Percentiles rank a stretch among this genome's conserved stretches.
phyloP scores from a whole-genome alignment of 1,140 invertebrate species.

The Bombus superbus region DNA sequence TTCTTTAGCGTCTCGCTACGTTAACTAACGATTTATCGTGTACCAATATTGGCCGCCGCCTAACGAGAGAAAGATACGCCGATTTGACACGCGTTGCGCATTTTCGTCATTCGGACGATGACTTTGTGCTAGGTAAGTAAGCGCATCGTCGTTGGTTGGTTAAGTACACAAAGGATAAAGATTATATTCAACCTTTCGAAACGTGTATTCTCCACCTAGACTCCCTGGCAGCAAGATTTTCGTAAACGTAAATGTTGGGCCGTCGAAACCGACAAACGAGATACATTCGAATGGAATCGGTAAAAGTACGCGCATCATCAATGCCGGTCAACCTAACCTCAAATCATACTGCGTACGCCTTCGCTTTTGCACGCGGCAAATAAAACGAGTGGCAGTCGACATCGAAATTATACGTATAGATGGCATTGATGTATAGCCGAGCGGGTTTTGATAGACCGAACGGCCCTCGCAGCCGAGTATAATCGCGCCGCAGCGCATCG shows the following conservation, averaged over 20 bases:
- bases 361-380: conserved; percentile 63
- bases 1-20: conserved; percentile 44
- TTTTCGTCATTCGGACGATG: background rate
- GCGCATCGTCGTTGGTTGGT: no score
- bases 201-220: background rate
- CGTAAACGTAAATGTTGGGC: background rate
- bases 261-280: background rate
- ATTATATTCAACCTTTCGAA: background rate
- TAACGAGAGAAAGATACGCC: background rate
- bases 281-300: background rate
- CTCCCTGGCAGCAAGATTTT: background rate
- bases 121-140: background rate
- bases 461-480: conserved; percentile 63
- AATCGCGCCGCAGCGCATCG: conserved; percentile 62
- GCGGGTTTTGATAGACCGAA: conserved; percentile 75
- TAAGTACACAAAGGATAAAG: background rate
- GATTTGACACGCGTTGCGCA: conserved; percentile 5
- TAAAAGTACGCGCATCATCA: background rate
- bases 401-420: conserved; percentile 77
- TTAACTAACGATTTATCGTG: conserved; percentile 38
- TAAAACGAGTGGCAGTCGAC: conserved; percentile 69
- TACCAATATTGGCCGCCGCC: background rate
- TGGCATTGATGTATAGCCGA: conserved; percentile 76
- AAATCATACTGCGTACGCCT: conserved; percentile 54
- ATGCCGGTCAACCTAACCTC: conserved; percentile 42